These are phyloP conservation scores for Clytia hemisphaerica DNA, from an alignment of 30 jellyfish, hydroid and myxozoan species.

Conservation along the genomic window DNA sequence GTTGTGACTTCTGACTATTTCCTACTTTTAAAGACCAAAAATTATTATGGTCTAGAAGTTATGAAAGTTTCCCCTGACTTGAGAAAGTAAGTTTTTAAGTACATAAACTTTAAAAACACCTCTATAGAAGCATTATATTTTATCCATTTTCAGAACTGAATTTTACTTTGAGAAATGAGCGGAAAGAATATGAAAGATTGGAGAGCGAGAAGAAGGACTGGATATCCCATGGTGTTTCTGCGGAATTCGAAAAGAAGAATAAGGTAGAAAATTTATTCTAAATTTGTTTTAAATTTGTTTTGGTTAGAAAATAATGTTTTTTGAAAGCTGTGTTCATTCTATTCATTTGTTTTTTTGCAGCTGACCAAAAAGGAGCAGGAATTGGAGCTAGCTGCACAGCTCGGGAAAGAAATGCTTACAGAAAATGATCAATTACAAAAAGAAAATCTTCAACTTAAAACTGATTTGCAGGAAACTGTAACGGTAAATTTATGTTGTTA, in stretches of 20 bases:
- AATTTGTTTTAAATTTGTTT: background rate
- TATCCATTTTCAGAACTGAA: slow-evolving; percentile 49
- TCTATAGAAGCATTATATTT: too few relatives aligned
- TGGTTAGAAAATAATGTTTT: background rate
- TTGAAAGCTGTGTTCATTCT: background rate
- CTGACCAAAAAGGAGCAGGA: slow-evolving; percentile 79
- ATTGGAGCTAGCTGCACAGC: slow-evolving; percentile 89
- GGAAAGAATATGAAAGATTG: slow-evolving; percentile 45
- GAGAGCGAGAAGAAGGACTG: slow-evolving; percentile 84
- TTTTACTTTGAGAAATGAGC: slow-evolving; percentile 38
- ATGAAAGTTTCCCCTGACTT: too few relatives aligned
- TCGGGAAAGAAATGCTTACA: slow-evolving; percentile 91
- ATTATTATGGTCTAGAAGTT: too few relatives aligned
- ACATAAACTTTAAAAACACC: too few relatives aligned
- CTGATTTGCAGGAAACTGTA: slow-evolving; percentile 1
- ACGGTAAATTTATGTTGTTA: slow-evolving; percentile 56
- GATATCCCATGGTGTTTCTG: slow-evolving; percentile 82
- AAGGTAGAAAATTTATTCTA: slow-evolving; percentile 27
- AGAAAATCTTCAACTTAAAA: slow-evolving; percentile 28
- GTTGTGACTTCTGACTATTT: too few relatives aligned
- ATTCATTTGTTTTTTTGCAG: background rate
- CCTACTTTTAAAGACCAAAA: too few relatives aligned
- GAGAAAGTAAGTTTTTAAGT: too few relatives aligned
- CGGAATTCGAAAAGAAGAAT: slow-evolving; percentile 91
- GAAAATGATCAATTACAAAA: slow-evolving; percentile 72